Conservation (phyloP, 1,140 invertebrate genomes). For the Drosophila varians region DNA sequence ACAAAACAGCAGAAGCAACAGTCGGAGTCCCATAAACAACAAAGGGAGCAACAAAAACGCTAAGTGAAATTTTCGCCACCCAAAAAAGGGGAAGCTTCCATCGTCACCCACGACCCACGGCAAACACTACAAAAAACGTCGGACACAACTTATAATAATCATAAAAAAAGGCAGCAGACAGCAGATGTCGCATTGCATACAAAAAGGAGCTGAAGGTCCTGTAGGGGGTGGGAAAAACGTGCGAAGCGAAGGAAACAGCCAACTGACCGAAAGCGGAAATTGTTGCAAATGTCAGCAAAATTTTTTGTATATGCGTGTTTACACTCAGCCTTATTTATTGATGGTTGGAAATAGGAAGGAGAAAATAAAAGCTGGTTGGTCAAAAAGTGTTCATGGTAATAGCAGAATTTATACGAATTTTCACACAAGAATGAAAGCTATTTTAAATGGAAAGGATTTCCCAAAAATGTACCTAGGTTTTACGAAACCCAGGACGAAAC, state of each 20-base stretch:
- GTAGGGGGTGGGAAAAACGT: conserved; percentile 11
- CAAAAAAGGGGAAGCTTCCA: conserved; percentile 4
- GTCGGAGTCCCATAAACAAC: conserved; percentile 19
- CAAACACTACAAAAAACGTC: conserved; percentile 1
- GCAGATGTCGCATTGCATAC: conserved; percentile 54
- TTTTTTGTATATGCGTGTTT: conserved; percentile 63
- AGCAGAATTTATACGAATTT: conserved; percentile 55
- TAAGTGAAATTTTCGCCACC: conserved; percentile 57
- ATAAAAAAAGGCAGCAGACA: conserved; percentile 64
- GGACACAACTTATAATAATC: conserved; percentile 66
- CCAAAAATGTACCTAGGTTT: too few relatives aligned
- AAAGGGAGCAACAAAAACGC: conserved; percentile 34
- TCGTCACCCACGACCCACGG: conserved; percentile 4
- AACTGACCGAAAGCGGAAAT: conserved; percentile 72
- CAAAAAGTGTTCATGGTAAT: conserved; percentile 32
- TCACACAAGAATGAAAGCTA: conserved; percentile 15
- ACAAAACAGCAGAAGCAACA: conserved; percentile 36
- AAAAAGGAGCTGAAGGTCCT: conserved; percentile 17
- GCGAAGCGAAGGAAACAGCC: conserved; percentile 44
- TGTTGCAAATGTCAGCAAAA: conserved; percentile 78
- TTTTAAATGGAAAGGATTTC: background rate
- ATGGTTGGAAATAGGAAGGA: conserved; percentile 4
- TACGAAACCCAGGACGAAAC: too few relatives aligned
- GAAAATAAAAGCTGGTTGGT: background rate
- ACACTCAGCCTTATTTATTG: conserved; percentile 61